Evolutionary conservation across 2,888 invertebrate species (phyloP), one percentile per base, ranked within the genome.

Genomic region (Mythimna lalbum): DNA sequence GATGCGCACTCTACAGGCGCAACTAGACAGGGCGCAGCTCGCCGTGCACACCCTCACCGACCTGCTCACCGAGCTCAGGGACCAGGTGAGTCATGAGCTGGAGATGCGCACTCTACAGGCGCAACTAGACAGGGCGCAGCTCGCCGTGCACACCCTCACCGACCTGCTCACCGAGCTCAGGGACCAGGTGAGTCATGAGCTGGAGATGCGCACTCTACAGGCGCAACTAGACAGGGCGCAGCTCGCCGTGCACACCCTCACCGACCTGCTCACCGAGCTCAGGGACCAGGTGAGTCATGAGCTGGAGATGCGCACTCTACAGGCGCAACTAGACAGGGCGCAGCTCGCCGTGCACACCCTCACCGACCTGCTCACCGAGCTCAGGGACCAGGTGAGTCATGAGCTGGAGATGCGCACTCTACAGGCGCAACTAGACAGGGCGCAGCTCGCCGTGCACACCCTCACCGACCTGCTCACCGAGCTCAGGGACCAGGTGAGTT

Each of bases 401-500:
- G 39, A 39, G 39, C 39, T 39, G 39, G 39, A 39, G 39, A 39
- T 39, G 39, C 39, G 39, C 39, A 39, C 39, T 39, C 39, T 39
- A 39, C 39, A 39, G 49, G 49, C 49, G 10, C 49, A 49, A n/a
- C 49, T 49, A 9, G 49, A 49, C n/a, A 49, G 6, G 3, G 49
- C 49, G 49, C 49, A 49, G 49, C 49, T n/a, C n/a, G 49, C 49
- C 49, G 49, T 49, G 49, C 49, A 49, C 39, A 14, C 96, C 99
- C 99, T 67, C 97, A 99, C n/a, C 97, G 99, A 91, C 33, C 33
- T 33, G 33, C 33, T 33, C 33, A 33, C 33, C 97, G 99, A 77
- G 99, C 99, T 14, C 99, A 99, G 90, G 98, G 98, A 5, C 33
- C 33, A 33, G 99, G 99, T 86, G 99, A 99, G 94, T 33, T 9